Percentiles rank a stretch among this genome's conserved stretches.
These are phyloP conservation scores for Trilocha varians DNA, from an alignment of 2,888 invertebrate species.

Conservation along the genomic window DNA sequence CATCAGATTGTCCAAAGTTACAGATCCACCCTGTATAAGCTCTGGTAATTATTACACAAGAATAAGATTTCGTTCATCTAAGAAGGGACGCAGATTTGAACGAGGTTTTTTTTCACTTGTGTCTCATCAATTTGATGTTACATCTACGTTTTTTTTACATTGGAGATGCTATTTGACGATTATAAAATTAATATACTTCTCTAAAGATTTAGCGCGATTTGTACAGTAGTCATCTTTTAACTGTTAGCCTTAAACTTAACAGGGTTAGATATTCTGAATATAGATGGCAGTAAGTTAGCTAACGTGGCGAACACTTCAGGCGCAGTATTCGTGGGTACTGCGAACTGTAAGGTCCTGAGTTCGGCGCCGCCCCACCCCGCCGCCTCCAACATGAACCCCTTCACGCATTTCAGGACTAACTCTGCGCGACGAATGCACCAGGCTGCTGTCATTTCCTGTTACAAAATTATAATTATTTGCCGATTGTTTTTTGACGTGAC, in stretches of 20 bases:
- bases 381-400: conserved; percentile 99
- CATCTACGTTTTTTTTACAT: too few relatives aligned
- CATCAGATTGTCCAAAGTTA: too few relatives aligned
- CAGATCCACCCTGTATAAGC: too few relatives aligned
- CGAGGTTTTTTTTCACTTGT: too few relatives aligned
- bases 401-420: conserved; percentile 98
- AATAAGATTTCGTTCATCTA: too few relatives aligned
- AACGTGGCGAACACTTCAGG: conserved; percentile 87
- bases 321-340: conserved; percentile 26
- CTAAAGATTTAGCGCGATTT: too few relatives aligned
- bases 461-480: neutral
- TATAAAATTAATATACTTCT: too few relatives aligned
- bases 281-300: conserved; percentile 90
- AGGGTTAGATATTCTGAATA: conserved; percentile 96
- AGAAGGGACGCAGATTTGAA: too few relatives aligned
- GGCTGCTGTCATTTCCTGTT: conserved; percentile 91
- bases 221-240: neutral
- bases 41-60: too few relatives aligned
- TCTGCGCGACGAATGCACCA: conserved; percentile 98
- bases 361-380: conserved; percentile 93
- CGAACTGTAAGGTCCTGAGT: conserved; percentile 80
- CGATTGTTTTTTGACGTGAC: too few relatives aligned
- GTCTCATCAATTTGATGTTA: too few relatives aligned
- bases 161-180: too few relatives aligned
- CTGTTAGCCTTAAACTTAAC: conserved; percentile 77